Evolutionary conservation across 2,113 vertebrate species (phyloP), one percentile per base, ranked within the genome.

Genomic region (Oryzias javanicus): DNA sequence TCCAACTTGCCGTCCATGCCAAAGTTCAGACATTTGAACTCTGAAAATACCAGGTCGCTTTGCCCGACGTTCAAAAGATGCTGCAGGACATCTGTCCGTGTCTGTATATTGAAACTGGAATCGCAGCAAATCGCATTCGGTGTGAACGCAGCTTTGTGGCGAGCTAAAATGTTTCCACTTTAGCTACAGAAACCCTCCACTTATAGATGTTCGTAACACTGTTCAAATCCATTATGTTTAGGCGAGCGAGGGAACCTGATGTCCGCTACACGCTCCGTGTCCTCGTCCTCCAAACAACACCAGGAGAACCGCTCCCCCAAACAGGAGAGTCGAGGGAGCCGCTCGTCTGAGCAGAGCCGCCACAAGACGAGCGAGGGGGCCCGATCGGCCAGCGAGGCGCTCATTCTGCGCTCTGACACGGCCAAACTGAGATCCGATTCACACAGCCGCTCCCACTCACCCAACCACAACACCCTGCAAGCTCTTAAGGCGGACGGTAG

Each of bases 381-480:
- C 24, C 75, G 96, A 17, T 95, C 96, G 12, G 96, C 96, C 58
- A 95, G 94, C 5, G 97, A 99, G 69, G 94, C 95, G 25, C 94
- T 98, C 22, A 89, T 96, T 72, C 88, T 99, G 68, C 94, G 95
- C 76, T 98, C 97, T 0, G 97, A 99, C 27, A 90, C 96, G 0
- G 97, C 93, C 55, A 99, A 99, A 79, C 56, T 99, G 84, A 90
- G 95, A 48, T 97, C 96, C 10, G 97, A 99, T 88, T 98, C 95
- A 3, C 97, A 99, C 56, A 96, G 96, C 72, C 93, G 97, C 69
- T 99, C 97, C 5, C 86, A 98, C 81, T 98, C 97, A 0, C 97
- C 97, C 48, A 99, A 99, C 82, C 97, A 99, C 82, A 98, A 99
- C 82, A 98, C 97, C 49, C 73, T 99, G 49, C 97, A 99, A 77